Percentiles rank a stretch among this genome's conserved stretches.
phyloP scores from a whole-genome alignment of 1,140 invertebrate genomes.

The Anoplophora glabripennis region DNA sequence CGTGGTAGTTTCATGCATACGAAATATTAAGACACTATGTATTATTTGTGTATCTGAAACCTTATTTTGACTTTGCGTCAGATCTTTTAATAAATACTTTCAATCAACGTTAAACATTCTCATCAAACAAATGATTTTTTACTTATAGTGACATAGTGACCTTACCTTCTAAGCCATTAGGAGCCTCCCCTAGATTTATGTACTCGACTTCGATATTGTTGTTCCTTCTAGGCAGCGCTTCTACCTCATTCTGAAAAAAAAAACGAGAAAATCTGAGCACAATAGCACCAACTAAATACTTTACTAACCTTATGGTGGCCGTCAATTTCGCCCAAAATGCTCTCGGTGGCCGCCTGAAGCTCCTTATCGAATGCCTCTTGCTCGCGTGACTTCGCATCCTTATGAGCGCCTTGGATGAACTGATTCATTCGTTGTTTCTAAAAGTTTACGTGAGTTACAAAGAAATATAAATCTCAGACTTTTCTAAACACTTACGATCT shows the following conservation, averaged over 20 bases:
- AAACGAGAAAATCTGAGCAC: no score
- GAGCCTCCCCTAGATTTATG: slow-evolving; percentile 41
- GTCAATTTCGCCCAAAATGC: slow-evolving; percentile 41
- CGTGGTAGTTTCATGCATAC: no score
- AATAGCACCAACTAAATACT: background rate
- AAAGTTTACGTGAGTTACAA: no score
- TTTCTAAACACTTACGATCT: slow-evolving; percentile 41
- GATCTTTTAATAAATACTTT: no score
- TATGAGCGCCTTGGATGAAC: slow-evolving; percentile 36
- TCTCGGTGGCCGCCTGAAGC: slow-evolving; percentile 46
- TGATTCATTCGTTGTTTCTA: slow-evolving; percentile 44
- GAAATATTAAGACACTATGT: no score
- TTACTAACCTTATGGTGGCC: no score
- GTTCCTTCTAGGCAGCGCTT: background rate
- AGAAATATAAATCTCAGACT: no score
- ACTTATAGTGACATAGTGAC: no score
- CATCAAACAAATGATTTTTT: no score
- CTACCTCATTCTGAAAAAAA: slow-evolving; percentile 14
- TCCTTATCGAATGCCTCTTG: slow-evolving; percentile 41
- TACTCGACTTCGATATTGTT: slow-evolving; percentile 40
- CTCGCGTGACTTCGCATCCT: slow-evolving; percentile 26
- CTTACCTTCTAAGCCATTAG: slow-evolving; percentile 41
- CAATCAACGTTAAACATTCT: no score
- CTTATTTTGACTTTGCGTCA: no score
- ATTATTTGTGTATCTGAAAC: no score